Conservation (phyloP, 2,888 invertebrate species). For the Thyatira batis region DNA sequence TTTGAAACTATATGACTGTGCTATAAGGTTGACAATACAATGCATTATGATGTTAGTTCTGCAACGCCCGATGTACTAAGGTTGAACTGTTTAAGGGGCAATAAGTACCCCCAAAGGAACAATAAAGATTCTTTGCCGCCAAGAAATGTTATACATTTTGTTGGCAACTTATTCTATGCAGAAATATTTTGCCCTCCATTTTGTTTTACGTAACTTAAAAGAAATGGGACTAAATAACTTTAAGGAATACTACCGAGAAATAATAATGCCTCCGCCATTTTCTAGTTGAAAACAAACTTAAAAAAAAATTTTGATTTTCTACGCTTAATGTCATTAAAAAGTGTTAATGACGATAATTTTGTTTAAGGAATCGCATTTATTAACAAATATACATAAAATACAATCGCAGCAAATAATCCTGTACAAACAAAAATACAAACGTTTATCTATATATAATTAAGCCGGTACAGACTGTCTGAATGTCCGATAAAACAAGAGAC, state of each 20-base stretch:
- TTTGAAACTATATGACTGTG: neutral
- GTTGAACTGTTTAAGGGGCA: neutral
- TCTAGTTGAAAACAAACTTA: no score
- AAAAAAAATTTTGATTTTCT: no score
- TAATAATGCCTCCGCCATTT: no score
- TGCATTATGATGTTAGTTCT: neutral
- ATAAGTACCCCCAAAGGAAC: neutral
- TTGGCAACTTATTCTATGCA: neutral
- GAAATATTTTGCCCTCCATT: neutral
- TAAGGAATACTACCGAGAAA: no score
- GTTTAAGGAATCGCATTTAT: no score
- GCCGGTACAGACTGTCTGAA: slow-evolving; percentile 3
- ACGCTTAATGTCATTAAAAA: no score
- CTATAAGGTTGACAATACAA: neutral
- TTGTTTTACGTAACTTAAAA: neutral
- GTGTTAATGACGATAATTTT: no score
- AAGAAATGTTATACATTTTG: neutral
- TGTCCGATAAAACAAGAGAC: slow-evolving; percentile 4
- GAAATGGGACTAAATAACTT: neutral
- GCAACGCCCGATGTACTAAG: neutral
- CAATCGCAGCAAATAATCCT: no score
- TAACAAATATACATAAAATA: no score
- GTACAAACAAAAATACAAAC: neutral
- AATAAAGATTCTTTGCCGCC: neutral
- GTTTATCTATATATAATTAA: slow-evolving; percentile 7